Evolutionary conservation across 2,888 invertebrate species (phyloP), one percentile per base, ranked within the genome.

Genomic region (Diaprepes abbreviatus): DNA sequence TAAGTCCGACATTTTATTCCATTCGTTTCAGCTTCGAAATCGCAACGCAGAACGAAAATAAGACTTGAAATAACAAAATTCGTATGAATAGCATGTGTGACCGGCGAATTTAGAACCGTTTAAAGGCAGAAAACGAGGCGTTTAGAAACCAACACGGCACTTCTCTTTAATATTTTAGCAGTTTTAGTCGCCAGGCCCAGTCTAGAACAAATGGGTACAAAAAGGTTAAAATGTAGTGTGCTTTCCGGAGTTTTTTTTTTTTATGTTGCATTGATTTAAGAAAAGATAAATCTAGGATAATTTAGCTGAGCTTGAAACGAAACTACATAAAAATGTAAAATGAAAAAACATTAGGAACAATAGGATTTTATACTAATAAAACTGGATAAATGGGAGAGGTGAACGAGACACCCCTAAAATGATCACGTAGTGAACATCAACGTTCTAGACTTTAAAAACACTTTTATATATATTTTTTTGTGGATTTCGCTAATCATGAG

Each of bases 51-150:
- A 24, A 21, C n/a, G 21, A 55, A 36, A 55, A 55, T 17, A 28
- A 50, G 14, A 38, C 14, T 19, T 38, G 36, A 38, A 55, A 55
- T 55, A 55, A 55, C 55, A 55, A 55, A 55, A 64, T 64, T 64
- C 33, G 64, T 64, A 54, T 64, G 64, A 64, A 62, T 62, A 35
- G 62, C 62, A 50, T 62, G 62, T 62, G 62, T 62, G 62, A 24
- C 54, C 64, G 40, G 38, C 64, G 19, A 55, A 50, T 55, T 64
- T 55, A 40, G 64, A 43, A 43, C 43, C 64, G 33, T 64, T 64
- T 64, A 64, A 36, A 64, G 43, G 64, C 43, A 40, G 64, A 55
- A 64, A 64, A 55, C 38, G 64, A 64, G 54, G 33, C 64, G 64
- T 55, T 64, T 64, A 55, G 64, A 55, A 64, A 54, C 40, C 64